phyloP scores from a whole-genome alignment of 2,888 invertebrate genomes.

The Limnephilus rhombicus region DNA sequence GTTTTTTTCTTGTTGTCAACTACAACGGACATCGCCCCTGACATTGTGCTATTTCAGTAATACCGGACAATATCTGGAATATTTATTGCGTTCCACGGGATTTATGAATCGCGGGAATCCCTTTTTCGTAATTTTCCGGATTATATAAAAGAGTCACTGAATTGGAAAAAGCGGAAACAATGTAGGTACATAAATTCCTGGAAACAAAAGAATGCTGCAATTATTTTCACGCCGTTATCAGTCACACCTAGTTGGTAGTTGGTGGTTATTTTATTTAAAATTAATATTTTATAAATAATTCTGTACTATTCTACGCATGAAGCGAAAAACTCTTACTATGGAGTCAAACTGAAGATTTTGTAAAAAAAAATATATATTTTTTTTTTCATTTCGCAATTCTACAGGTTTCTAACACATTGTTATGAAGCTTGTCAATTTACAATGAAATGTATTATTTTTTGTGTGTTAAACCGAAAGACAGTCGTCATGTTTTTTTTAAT shows the following conservation, averaged over 20 bases:
- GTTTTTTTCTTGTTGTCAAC: slow-evolving; percentile 58
- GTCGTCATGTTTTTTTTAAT: not conserved
- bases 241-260: not conserved
- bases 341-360: too few relatives aligned
- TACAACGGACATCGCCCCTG: slow-evolving; percentile 55
- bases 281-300: too few relatives aligned
- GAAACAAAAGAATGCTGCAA: not conserved
- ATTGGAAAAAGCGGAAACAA: not conserved
- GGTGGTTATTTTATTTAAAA: too few relatives aligned
- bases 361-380: too few relatives aligned
- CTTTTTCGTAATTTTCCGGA: slow-evolving; percentile 14
- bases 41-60: slow-evolving; percentile 29
- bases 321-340: too few relatives aligned
- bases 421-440: not conserved
- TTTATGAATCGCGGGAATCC: slow-evolving; percentile 12
- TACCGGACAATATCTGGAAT: slow-evolving; percentile 40
- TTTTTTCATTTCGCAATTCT: too few relatives aligned
- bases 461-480: not conserved
- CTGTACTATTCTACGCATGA: too few relatives aligned
- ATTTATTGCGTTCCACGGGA: slow-evolving; percentile 36
- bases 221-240: not conserved
- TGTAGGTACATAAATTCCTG: not conserved
- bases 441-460: not conserved
- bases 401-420: too few relatives aligned
- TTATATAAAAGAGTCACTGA: not conserved